A percentile compares a stretch with the other conserved stretches of the same genome.
phyloP scores from a whole-genome alignment of 35 echinoderm and acorn worm species.

The Lytechinus variegatus region DNA sequence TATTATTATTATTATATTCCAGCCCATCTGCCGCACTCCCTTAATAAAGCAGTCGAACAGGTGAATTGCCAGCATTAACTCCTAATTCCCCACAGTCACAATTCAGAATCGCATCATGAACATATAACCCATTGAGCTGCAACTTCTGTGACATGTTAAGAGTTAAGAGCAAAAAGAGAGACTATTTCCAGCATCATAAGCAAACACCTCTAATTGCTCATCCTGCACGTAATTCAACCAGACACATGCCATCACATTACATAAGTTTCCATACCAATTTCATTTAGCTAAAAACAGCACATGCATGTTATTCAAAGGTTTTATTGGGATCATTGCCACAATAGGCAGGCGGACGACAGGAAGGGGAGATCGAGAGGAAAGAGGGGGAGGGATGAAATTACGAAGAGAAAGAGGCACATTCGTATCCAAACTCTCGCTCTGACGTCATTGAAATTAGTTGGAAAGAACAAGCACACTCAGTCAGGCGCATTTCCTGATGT shows the following conservation, averaged over 20 bases:
- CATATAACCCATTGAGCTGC: too few relatives aligned
- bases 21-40: too few relatives aligned
- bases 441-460: slow-evolving; percentile 6
- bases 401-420: background rate
- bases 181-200: background rate
- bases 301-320: background rate
- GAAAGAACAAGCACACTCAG: background rate
- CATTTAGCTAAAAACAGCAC: background rate
- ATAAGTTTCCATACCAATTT: background rate
- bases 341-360: background rate
- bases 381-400: background rate
- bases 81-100: too few relatives aligned
- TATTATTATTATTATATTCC: too few relatives aligned
- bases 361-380: background rate
- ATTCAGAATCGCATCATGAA: too few relatives aligned
- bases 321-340: background rate
- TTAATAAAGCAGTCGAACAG: too few relatives aligned
- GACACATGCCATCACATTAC: background rate
- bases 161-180: background rate
- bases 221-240: background rate
- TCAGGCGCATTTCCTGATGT: background rate
- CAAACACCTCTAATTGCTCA: background rate
- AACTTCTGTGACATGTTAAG: too few relatives aligned
- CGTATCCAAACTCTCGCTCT: background rate
- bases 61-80: too few relatives aligned